Percentiles rank a stretch among this genome's conserved stretches.
Conservation (phyloP, 2,113 vertebrate species). For the Malurus alboscapulatus region DNA sequence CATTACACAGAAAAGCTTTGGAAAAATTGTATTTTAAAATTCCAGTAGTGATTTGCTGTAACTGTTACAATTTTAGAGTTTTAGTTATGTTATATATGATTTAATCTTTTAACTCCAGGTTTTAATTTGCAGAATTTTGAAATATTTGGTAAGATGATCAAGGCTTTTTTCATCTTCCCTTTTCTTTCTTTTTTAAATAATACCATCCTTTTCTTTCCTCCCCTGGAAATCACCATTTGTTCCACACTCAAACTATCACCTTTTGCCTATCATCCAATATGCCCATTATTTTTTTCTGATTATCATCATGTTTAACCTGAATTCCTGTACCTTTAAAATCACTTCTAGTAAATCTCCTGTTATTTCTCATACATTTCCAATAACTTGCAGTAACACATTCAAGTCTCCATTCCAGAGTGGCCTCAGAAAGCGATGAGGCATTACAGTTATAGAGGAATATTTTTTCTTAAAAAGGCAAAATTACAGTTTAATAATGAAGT, state of each 20-base stretch:
- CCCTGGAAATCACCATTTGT: not conserved
- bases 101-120: not conserved
- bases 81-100: not conserved
- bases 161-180: not conserved
- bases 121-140: not conserved
- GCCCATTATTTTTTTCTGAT: not conserved
- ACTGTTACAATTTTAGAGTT: not conserved
- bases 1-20: conserved; percentile 64
- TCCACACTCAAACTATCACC: not conserved
- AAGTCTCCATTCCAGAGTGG: not conserved
- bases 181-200: not conserved
- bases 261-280: not conserved
- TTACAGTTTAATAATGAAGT: not conserved
- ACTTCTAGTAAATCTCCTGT: not conserved
- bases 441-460: not conserved
- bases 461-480: not conserved
- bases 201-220: not conserved
- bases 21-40: not conserved
- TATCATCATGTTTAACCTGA: not conserved
- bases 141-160: not conserved
- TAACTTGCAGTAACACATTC: not conserved
- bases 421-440: not conserved
- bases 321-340: not conserved
- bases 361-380: not conserved
- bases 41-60: not conserved